These are phyloP conservation scores for Propithecus coquereli DNA, from an alignment of 2,113 vertebrate genomes.

Conservation along the genomic window DNA sequence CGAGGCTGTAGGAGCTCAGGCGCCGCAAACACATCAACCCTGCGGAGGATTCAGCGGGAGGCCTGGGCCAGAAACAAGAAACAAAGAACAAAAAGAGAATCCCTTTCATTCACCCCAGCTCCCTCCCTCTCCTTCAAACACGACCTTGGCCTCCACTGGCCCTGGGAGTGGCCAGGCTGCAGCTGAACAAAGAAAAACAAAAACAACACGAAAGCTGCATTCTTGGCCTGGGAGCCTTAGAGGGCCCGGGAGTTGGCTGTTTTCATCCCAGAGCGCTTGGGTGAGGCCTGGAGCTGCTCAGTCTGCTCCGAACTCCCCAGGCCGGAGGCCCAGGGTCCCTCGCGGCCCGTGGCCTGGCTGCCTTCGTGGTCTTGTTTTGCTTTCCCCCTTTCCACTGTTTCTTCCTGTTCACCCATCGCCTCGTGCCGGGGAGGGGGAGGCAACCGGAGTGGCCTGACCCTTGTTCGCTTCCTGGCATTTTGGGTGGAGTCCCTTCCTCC, in stretches of 20 bases:
- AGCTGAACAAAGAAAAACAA: neutral
- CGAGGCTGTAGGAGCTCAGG: accelerated
- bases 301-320: neutral
- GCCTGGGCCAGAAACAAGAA: neutral
- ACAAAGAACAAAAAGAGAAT: neutral
- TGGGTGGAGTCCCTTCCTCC: conserved; percentile 38
- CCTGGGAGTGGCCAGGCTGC: neutral
- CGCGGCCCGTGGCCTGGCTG: neutral
- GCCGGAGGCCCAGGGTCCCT: neutral
- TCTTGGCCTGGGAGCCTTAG: neutral
- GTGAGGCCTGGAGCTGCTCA: neutral
- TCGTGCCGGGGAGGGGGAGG: neutral
- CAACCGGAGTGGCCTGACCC: conserved; percentile 8
- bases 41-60: neutral
- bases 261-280: neutral
- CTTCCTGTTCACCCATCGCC: neutral
- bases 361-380: neutral
- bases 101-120: neutral
- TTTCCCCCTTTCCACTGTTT: no score
- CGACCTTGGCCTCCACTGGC: neutral
- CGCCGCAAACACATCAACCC: neutral
- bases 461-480: conserved; percentile 47
- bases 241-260: neutral
- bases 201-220: neutral
- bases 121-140: neutral